phyloP scores from a whole-genome alignment of 2,888 invertebrate genomes.

The Heliconius ethilla region DNA sequence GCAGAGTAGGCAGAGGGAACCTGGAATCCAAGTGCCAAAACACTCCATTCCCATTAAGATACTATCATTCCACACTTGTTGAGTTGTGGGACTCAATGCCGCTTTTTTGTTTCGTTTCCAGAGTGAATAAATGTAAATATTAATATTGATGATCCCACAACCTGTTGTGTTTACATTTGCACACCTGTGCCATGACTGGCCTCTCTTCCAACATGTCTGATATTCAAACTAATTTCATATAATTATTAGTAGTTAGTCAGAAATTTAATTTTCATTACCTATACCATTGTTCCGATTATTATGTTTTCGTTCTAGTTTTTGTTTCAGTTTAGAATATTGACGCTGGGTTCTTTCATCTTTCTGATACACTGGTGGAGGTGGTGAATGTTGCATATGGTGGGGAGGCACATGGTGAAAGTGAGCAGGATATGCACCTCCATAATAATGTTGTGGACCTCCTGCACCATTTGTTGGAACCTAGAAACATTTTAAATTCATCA shows the following conservation, averaged over 20 bases:
- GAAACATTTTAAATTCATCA: slow-evolving; percentile 28
- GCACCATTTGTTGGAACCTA: slow-evolving; percentile 87
- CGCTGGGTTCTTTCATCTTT: slow-evolving; percentile 91
- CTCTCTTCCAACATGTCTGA: neutral
- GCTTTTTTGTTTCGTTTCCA: no score
- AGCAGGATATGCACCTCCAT: slow-evolving; percentile 82
- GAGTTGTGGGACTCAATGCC: no score
- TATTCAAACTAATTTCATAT: neutral
- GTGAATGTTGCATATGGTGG: slow-evolving; percentile 87
- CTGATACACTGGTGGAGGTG: slow-evolving; percentile 85
- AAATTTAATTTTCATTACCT: slow-evolving; percentile 63
- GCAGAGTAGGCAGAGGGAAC: no score
- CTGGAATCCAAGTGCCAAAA: no score
- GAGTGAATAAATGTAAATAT: no score
- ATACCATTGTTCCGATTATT: slow-evolving; percentile 79
- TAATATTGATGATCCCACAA: no score
- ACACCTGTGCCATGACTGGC: no score
- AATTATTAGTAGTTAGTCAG: neutral
- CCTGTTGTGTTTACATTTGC: no score
- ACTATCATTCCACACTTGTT: no score
- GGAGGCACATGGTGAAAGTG: slow-evolving; percentile 81
- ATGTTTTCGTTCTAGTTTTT: slow-evolving; percentile 87
- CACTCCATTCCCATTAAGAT: no score
- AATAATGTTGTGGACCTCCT: slow-evolving; percentile 86
- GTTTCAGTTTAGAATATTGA: slow-evolving; percentile 88